Percentiles rank a stretch among this genome's conserved stretches.
phyloP scores from a whole-genome alignment of 2,888 invertebrate species.

The Lutraria lutraria region DNA sequence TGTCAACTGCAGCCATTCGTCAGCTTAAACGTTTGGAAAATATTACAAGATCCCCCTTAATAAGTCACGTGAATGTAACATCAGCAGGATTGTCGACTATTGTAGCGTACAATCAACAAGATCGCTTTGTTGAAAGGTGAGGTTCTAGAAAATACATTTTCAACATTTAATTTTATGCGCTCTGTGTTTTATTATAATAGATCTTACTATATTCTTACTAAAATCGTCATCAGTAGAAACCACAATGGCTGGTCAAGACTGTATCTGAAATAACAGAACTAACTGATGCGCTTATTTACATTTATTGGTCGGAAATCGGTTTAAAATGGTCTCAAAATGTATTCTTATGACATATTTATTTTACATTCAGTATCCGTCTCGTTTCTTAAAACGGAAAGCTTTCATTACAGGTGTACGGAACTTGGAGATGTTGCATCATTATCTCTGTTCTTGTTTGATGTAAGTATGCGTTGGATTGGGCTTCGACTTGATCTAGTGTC shows the following conservation, averaged over 20 bases:
- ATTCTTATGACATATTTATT: too few relatives aligned
- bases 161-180: too few relatives aligned
- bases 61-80: slow-evolving; percentile 89
- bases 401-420: slow-evolving; percentile 49
- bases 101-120: slow-evolving; percentile 89
- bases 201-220: neutral
- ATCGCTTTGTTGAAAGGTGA: slow-evolving; percentile 87
- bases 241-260: too few relatives aligned
- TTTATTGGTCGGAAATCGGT: too few relatives aligned
- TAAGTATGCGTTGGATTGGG: slow-evolving; percentile 86
- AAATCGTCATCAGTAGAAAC: too few relatives aligned
- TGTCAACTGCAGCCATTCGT: slow-evolving; percentile 85
- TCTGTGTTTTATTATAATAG: neutral
- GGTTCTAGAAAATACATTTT: neutral
- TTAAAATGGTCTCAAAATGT: too few relatives aligned
- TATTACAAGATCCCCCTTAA: slow-evolving; percentile 89
- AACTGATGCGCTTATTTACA: too few relatives aligned
- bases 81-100: slow-evolving; percentile 89
- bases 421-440: slow-evolving; percentile 87
- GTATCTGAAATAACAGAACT: too few relatives aligned
- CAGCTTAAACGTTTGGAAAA: slow-evolving; percentile 87
- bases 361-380: too few relatives aligned
- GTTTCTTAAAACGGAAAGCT: too few relatives aligned
- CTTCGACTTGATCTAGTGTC: slow-evolving; percentile 86
- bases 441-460: slow-evolving; percentile 87